Evolutionary conservation across 2,888 invertebrate genomes (phyloP).

Genomic region (Hyles lineata): DNA sequence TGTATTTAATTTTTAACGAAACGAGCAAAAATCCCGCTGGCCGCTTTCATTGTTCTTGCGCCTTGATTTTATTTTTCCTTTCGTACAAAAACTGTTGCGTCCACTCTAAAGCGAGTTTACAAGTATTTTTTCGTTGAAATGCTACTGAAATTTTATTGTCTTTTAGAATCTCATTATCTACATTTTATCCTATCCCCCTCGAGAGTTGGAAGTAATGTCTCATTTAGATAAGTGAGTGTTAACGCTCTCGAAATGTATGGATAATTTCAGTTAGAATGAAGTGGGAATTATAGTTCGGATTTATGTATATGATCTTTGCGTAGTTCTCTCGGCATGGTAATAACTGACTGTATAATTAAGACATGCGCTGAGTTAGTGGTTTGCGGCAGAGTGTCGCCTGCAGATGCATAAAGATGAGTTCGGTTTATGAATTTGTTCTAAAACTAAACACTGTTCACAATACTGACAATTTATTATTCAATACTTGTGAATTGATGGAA

Average conservation of each 20-base stretch:
- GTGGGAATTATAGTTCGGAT: neutral
- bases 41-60: constrained; percentile 44
- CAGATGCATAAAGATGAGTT: constrained; percentile 14
- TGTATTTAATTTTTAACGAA: constrained; percentile 4
- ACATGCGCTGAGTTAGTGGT: constrained; percentile 20
- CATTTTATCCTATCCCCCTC: constrained; percentile 40
- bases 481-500: neutral
- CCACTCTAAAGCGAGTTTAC: constrained; percentile 36
- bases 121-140: constrained; percentile 41
- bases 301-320: constrained; percentile 1
- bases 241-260: constrained; percentile 1
- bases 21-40: constrained; percentile 36
- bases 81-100: constrained; percentile 50
- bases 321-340: constrained; percentile 20
- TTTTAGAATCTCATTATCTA: constrained; percentile 45
- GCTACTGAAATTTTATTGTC: constrained; percentile 45
- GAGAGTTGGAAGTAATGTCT: constrained; percentile 5
- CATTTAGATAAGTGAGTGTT: constrained; percentile 12
- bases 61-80: constrained; percentile 41
- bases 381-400: neutral
- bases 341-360: constrained; percentile 22
- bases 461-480: neutral
- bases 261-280: neutral
- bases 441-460: neutral
- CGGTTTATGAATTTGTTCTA: neutral